Evolutionary conservation across 2,888 invertebrate species (phyloP).

Genomic region (Polia nebulosa): DNA sequence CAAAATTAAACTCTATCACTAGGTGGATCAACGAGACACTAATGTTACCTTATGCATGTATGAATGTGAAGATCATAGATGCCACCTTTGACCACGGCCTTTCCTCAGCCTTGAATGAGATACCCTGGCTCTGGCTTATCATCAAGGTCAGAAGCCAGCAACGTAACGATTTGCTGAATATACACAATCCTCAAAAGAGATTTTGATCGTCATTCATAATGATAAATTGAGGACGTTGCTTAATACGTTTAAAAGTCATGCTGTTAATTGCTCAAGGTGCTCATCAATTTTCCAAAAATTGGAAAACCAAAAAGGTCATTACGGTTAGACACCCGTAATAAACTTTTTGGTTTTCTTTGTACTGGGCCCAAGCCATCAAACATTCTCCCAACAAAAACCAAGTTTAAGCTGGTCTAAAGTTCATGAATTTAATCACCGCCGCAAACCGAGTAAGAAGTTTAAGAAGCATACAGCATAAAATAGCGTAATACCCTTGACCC

Average conservation of each 20-base stretch:
- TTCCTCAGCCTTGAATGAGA: neutral
- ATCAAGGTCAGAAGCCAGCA: neutral
- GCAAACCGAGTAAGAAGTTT: conserved; percentile 58
- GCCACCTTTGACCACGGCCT: neutral
- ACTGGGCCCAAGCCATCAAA: too few relatives aligned
- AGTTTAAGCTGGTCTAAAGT: conserved; percentile 37
- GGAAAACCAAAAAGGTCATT: neutral
- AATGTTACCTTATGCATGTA: neutral
- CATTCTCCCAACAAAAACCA: conserved; percentile 47
- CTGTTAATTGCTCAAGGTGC: too few relatives aligned
- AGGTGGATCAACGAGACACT: neutral
- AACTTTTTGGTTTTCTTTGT: too few relatives aligned
- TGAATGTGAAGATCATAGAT: neutral
- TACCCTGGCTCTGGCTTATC: neutral
- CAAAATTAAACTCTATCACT: conserved; percentile 15
- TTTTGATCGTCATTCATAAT: neutral
- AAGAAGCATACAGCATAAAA: conserved; percentile 70
- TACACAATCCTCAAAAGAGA: neutral
- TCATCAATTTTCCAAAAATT: too few relatives aligned
- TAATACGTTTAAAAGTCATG: too few relatives aligned
- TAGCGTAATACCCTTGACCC: conserved; percentile 81
- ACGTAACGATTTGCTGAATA: neutral
- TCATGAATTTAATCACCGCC: conserved; percentile 44
- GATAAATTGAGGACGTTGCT: neutral
- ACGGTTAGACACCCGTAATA: too few relatives aligned